phyloP scores from a whole-genome alignment of 2,113 vertebrate genomes.

The Trogon surrucura region DNA sequence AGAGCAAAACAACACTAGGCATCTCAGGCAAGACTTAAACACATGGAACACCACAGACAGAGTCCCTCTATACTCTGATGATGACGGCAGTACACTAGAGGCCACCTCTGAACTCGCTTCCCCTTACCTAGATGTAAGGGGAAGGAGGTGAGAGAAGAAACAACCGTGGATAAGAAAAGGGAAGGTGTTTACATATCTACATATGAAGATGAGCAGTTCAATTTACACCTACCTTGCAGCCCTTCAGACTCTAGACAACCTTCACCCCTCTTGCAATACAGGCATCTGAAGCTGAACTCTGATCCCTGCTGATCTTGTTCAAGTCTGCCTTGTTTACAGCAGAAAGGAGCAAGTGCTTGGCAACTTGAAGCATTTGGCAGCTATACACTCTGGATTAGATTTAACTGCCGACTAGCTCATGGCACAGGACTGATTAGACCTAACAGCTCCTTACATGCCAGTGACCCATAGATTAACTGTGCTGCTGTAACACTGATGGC shows the following conservation, averaged over 20 bases:
- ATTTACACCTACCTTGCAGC: not conserved
- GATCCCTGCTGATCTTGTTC: not conserved
- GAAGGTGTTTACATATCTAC: not conserved
- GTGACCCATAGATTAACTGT: slow-evolving; percentile 28
- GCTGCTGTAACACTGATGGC: not conserved
- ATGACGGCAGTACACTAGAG: rapidly evolving
- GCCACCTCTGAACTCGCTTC: not conserved
- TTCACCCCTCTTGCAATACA: not conserved
- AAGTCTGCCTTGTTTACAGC: slow-evolving; percentile 3
- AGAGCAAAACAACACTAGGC: not conserved
- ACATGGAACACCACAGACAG: not conserved
- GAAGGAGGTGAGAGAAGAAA: not conserved
- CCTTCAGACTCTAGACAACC: not conserved
- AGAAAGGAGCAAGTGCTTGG: not conserved
- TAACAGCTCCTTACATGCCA: slow-evolving; percentile 12
- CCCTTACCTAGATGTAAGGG: not conserved
- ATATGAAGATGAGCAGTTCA: not conserved
- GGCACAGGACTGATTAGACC: slow-evolving; percentile 12
- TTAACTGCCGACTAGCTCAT: not conserved
- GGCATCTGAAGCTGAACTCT: not conserved
- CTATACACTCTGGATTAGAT: slow-evolving; percentile 8
- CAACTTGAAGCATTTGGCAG: not conserved
- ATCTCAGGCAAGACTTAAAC: not conserved
- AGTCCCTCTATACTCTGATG: not conserved
- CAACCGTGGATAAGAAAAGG: rapidly evolving